phyloP scores from a whole-genome alignment of 1,140 invertebrate species.

The Radopholus similis region DNA sequence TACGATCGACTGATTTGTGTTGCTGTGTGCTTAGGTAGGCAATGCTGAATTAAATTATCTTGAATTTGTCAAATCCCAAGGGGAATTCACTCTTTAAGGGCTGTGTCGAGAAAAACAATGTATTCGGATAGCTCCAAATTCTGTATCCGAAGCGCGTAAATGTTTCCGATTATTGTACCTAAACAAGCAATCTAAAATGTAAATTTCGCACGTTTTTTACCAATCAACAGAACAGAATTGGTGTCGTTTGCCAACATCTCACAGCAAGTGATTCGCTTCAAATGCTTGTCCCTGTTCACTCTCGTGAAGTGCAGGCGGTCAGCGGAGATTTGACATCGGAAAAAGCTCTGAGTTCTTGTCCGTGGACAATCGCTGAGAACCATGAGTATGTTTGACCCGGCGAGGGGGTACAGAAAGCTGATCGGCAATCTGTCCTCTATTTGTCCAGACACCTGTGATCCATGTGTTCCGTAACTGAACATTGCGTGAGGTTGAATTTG shows the following conservation, averaged over 20 bases:
- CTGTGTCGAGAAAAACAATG: slow-evolving; percentile 21
- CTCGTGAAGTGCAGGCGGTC: slow-evolving; percentile 11
- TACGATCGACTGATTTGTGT: background rate
- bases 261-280: slow-evolving; percentile 23
- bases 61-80: background rate
- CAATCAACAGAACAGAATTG: slow-evolving; percentile 26
- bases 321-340: slow-evolving; percentile 15
- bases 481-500: no score
- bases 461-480: slow-evolving; percentile 17
- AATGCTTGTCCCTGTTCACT: background rate
- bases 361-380: slow-evolving; percentile 10
- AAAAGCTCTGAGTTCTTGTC: slow-evolving; percentile 4
- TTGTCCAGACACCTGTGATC: background rate
- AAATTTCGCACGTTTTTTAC: slow-evolving; percentile 1
- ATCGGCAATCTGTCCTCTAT: slow-evolving; percentile 22
- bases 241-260: slow-evolving; percentile 15
- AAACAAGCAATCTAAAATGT: slow-evolving; percentile 4
- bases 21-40: background rate
- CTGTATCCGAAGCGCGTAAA: slow-evolving; percentile 18
- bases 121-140: slow-evolving; percentile 20
- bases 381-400: slow-evolving; percentile 9
- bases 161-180: slow-evolving; percentile 30
- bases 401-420: slow-evolving; percentile 20
- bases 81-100: background rate
- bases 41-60: background rate